Percentiles rank a stretch among this genome's conserved stretches.
phyloP scores from a whole-genome alignment of 2,888 invertebrate species.

The Cerceris ruficornis region DNA sequence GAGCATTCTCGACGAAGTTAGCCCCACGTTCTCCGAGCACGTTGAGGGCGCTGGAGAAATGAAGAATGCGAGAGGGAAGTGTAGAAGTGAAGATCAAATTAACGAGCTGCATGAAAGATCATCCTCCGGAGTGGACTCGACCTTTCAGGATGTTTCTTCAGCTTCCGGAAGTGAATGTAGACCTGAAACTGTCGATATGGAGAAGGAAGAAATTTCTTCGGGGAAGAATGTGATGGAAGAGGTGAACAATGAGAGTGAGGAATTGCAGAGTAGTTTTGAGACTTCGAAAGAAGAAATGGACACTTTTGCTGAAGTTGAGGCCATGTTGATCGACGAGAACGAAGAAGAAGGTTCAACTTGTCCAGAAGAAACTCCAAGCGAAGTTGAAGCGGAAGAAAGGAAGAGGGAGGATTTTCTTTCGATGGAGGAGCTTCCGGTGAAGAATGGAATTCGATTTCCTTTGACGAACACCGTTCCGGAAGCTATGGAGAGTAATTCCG shows the following conservation, averaged over 20 bases:
- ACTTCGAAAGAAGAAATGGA: no score
- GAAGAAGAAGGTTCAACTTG: background rate
- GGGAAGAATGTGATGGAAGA: no score
- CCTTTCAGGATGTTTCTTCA: no score
- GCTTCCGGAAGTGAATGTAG: no score
- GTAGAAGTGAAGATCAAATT: background rate
- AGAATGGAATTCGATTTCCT: background rate
- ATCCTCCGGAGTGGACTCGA: no score
- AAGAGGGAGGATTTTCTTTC: background rate
- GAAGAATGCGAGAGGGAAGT: background rate
- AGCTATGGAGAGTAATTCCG: background rate
- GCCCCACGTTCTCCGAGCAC: slow-evolving; percentile 49
- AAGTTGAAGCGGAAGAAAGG: background rate
- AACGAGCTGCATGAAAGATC: background rate
- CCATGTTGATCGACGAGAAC: background rate
- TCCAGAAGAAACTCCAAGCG: background rate
- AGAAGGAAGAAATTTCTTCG: no score
- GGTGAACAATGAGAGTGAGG: no score
- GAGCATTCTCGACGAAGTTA: slow-evolving; percentile 69
- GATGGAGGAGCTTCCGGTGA: no score
- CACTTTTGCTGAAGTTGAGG: no score
- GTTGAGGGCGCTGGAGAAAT: slow-evolving; percentile 13
- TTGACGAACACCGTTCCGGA: background rate
- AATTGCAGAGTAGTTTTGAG: no score
- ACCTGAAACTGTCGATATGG: no score